Evolutionary conservation across 2,797 vertebrate genomes (phyloP).

Genomic region (Caiman crocodilus): DNA sequence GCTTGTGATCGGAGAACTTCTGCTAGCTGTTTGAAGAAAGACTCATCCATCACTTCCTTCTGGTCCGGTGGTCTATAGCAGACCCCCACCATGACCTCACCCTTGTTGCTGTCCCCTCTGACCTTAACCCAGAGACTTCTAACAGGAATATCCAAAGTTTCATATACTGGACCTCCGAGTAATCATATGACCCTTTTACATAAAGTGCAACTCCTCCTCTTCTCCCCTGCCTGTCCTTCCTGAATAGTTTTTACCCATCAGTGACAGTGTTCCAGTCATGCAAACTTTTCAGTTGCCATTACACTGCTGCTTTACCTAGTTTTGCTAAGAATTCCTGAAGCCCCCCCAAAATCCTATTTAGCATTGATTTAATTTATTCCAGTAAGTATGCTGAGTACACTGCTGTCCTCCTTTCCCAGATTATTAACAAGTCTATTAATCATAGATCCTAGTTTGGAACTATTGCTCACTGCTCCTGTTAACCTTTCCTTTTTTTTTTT

Average conservation of each 20-base stretch:
- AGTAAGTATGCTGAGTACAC: fast-evolving
- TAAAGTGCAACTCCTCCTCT: no score
- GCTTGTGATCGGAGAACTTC: no score
- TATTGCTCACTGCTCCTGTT: background rate
- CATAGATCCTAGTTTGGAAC: background rate
- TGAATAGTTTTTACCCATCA: background rate
- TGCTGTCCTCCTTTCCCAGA: background rate
- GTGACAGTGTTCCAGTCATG: background rate
- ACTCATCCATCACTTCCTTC: no score
- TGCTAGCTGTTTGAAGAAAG: no score
- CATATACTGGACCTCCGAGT: no score
- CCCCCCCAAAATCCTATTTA: background rate
- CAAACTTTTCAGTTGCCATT: background rate
- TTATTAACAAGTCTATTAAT: conserved; percentile 32
- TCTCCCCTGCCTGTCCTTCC: no score
- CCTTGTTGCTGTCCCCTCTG: no score
- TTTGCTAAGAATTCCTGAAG: background rate
- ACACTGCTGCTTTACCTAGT: background rate
- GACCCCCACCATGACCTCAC: no score
- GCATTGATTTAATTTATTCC: background rate
- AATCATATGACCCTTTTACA: no score
- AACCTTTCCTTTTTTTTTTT: background rate
- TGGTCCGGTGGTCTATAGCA: no score
- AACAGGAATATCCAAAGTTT: no score
- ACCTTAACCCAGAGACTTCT: no score